These are phyloP conservation scores for Drosophila arawakana DNA, from an alignment of 1,140 invertebrate genomes.

Conservation along the genomic window DNA sequence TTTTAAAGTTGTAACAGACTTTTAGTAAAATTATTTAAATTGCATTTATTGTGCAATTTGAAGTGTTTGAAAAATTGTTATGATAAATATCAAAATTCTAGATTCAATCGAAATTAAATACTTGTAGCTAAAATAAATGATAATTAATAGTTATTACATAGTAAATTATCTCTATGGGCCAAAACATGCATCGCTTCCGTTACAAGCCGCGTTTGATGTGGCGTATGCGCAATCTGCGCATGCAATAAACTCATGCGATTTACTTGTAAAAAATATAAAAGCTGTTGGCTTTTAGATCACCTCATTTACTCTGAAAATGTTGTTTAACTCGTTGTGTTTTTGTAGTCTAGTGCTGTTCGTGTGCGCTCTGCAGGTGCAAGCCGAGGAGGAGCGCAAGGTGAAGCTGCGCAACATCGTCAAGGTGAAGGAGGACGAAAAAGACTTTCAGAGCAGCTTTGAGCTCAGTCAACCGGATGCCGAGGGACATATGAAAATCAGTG, in stretches of 20 bases:
- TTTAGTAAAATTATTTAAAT: not conserved
- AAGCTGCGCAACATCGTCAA: conserved; percentile 54
- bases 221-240: conserved; percentile 23
- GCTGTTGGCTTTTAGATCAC: too few species aligned
- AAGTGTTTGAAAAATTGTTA: conserved; percentile 3
- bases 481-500: conserved; percentile 36
- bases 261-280: not conserved
- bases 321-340: not conserved
- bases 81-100: conserved; percentile 4
- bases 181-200: conserved; percentile 23
- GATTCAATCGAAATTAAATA: conserved; percentile 5
- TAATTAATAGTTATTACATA: not conserved
- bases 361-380: not conserved
- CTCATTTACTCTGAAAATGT: conserved; percentile 31
- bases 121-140: not conserved
- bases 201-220: not conserved
- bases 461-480: conserved; percentile 40
- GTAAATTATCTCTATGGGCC: not conserved
- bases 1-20: not conserved
- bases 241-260: conserved; percentile 3
- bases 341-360: conserved; percentile 27
- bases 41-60: not conserved
- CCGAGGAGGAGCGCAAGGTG: conserved; percentile 14
- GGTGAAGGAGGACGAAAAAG: conserved; percentile 22
- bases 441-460: conserved; percentile 33